Conservation (phyloP, 2,888 invertebrate species). For the Caenorhabditis drosophilae region DNA sequence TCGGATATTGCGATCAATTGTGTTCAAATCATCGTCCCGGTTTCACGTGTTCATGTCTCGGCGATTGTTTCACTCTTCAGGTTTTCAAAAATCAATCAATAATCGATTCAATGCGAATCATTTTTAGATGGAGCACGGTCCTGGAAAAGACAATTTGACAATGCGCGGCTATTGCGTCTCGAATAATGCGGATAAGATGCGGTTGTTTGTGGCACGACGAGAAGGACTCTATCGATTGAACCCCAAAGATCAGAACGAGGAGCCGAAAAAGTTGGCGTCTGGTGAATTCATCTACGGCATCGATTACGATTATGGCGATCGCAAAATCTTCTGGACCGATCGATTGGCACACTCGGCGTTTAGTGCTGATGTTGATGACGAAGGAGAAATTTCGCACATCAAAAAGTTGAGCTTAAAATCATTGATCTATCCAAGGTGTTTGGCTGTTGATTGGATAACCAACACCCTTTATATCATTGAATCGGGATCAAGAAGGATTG, state of each 20-base stretch:
- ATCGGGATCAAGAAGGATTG: slow-evolving; percentile 85
- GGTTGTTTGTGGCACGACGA: slow-evolving; percentile 64
- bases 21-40: slow-evolving; percentile 86
- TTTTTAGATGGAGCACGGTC: slow-evolving; percentile 52
- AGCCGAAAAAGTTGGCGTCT: slow-evolving; percentile 59
- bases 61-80: slow-evolving; percentile 62
- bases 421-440: slow-evolving; percentile 67
- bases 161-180: slow-evolving; percentile 66
- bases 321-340: slow-evolving; percentile 81
- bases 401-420: slow-evolving; percentile 65
- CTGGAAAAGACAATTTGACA: slow-evolving; percentile 58
- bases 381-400: slow-evolving; percentile 64
- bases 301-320: slow-evolving; percentile 90
- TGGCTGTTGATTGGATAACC: slow-evolving; percentile 96
- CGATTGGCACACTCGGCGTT: slow-evolving; percentile 66
- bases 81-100: too few species aligned
- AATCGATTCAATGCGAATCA: too few species aligned
- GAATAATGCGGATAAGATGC: slow-evolving; percentile 65
- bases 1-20: slow-evolving; percentile 83
- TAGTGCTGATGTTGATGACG: slow-evolving; percentile 61
- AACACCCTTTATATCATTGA: slow-evolving; percentile 81
- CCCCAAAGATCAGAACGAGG: slow-evolving; percentile 49
- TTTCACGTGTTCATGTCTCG: slow-evolving; percentile 73
- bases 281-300: slow-evolving; percentile 76
- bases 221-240: slow-evolving; percentile 64